Conservation (phyloP, 2,797 vertebrate species). For the Gephyroberyx darwinii region DNA sequence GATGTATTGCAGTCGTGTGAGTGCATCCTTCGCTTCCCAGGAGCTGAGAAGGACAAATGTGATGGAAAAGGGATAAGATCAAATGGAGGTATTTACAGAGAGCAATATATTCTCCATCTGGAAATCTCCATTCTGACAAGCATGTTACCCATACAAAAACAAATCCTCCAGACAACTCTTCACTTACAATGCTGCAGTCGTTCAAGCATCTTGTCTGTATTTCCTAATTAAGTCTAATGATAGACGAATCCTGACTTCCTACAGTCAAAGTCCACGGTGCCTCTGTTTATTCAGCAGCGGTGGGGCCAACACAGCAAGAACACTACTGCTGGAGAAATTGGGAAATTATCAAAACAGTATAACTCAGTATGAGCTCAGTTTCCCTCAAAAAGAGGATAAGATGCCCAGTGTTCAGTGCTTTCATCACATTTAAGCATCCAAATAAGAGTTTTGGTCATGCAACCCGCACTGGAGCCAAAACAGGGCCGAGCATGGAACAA, state of each 20-base stretch:
- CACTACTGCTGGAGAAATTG: no score
- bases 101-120: constrained; percentile 17
- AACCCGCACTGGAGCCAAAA: no score
- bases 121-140: constrained; percentile 29
- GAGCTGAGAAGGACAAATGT: constrained; percentile 55
- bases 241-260: constrained; percentile 1
- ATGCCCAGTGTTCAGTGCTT: no score
- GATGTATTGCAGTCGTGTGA: constrained; percentile 46
- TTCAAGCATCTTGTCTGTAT: constrained; percentile 20
- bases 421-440: no score
- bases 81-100: constrained; percentile 41
- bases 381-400: no score
- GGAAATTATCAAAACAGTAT: no score
- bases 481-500: no score
- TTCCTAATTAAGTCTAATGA: constrained; percentile 23
- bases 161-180: neutral
- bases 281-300: no score
- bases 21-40: constrained; percentile 23
- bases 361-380: no score
- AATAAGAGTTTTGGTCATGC: no score
- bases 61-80: constrained; percentile 56
- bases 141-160: constrained; percentile 8
- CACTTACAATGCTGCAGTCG: no score
- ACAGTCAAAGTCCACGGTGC: constrained; percentile 12
- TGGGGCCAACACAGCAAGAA: constrained; percentile 7